Evolutionary conservation across 2,113 vertebrate genomes (phyloP).

Genomic region (Dolichallabes microphthalmus): DNA sequence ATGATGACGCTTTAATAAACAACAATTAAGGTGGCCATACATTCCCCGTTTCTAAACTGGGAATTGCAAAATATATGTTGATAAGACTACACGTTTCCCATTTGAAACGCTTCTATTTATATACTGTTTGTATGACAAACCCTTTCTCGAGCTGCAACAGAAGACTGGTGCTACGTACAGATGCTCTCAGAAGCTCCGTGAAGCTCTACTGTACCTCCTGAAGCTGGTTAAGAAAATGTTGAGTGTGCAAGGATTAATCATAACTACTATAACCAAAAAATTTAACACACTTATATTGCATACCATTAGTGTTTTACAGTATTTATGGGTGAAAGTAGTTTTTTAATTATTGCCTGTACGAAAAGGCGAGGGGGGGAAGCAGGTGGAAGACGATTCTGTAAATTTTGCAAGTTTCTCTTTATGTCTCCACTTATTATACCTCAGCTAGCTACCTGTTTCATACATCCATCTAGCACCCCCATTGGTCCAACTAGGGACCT

Average conservation of each 20-base stretch:
- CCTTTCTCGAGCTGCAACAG: not conserved
- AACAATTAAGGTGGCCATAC: not conserved
- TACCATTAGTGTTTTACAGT: not conserved
- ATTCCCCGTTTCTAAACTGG: not conserved
- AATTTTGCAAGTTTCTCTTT: no score
- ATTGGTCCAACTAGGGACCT: no score
- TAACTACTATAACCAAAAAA: not conserved
- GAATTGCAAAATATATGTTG: not conserved
- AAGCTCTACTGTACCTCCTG: not conserved
- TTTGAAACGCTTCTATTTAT: not conserved
- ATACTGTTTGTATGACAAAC: not conserved
- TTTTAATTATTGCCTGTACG: no score
- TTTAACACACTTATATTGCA: not conserved
- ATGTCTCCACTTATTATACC: no score
- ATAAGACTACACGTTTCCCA: not conserved
- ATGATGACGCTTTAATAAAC: not conserved
- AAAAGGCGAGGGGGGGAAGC: no score
- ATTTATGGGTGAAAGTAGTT: no score
- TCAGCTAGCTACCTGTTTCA: no score
- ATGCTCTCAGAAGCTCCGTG: not conserved
- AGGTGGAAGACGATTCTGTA: no score
- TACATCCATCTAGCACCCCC: no score
- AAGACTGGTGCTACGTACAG: not conserved
- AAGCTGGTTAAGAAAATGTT: not conserved
- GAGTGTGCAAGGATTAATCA: not conserved